Evolutionary conservation across 1,140 invertebrate species (phyloP).

Genomic region (Limonius californicus): DNA sequence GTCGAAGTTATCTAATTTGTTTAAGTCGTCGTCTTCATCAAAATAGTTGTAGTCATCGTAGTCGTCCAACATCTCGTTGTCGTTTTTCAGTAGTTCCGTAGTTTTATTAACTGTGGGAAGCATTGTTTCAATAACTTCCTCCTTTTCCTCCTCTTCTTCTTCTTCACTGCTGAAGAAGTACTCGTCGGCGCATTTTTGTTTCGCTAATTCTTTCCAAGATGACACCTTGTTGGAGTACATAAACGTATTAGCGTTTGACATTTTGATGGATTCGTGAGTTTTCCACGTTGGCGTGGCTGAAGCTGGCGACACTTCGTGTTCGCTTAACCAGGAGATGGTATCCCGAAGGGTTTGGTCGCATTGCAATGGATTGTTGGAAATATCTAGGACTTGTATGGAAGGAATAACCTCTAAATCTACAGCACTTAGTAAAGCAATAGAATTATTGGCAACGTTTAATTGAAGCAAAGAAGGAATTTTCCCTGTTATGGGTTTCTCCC

Average conservation of each 20-base stretch:
- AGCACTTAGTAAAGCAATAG: conserved; percentile 53
- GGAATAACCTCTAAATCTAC: conserved; percentile 56
- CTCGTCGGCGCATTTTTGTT: conserved; percentile 22
- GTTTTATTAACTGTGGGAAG: conserved; percentile 36
- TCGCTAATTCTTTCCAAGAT: conserved; percentile 18
- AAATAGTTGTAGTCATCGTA: conserved; percentile 30
- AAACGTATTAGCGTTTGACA: conserved; percentile 37
- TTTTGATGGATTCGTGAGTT: conserved; percentile 43
- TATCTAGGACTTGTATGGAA: conserved; percentile 58
- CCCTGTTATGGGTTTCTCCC: conserved; percentile 48
- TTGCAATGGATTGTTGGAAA: conserved; percentile 60
- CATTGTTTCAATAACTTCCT: conserved; percentile 28
- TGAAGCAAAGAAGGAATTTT: conserved; percentile 51
- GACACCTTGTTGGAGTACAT: not conserved
- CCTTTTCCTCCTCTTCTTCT: conserved; percentile 35
- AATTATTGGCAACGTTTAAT: conserved; percentile 57
- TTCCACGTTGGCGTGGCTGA: conserved; percentile 22
- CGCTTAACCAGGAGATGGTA: conserved; percentile 55
- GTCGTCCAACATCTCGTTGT: conserved; percentile 16
- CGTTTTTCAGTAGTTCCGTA: conserved; percentile 26
- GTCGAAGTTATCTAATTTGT: conserved; percentile 40
- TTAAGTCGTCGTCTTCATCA: conserved; percentile 36
- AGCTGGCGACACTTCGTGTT: conserved; percentile 48
- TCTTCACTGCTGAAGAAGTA: conserved; percentile 40
- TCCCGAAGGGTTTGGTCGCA: conserved; percentile 59